Base-by-base conservation (phyloP, 1,140 invertebrate genomes). In the Geopemphigus sp. region DNA sequence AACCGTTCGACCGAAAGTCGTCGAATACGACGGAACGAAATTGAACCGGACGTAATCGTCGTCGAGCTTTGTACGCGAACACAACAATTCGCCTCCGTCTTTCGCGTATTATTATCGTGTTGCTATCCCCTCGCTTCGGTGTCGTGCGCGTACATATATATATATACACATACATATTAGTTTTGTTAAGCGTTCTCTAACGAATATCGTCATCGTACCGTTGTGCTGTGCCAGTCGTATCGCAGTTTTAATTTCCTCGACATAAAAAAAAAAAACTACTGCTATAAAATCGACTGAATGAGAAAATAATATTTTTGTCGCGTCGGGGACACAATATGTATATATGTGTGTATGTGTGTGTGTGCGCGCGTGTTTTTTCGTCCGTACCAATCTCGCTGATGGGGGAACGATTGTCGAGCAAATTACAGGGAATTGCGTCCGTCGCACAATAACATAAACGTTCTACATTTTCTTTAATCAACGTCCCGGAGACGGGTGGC, bases 351-450 rank as follows among this genome's bases (percentile, higher is more conserved):
- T 45, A 45, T 45, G n/a, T n/a, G n/a, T 8, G 32, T 8, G 32
- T 39, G 8, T 8, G 32, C 8, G 32, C 32, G 32, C 3, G 32
- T 39, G 32, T 39, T 39, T 39, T 39, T 39, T 78, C 59, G 57
- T 78, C 74, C 74, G 47, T 78, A 50, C 74, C 74, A 63, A 63
- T 78, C 74, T 26, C 57, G 24, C 57, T 63, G 74, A 78, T 63
- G 74, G 74, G 74, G 74, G 74, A 78, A 78, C 57, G 74, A 78
- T 63, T 78, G 74, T 78, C 74, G 74, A 78, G 74, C 74, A 78
- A 78, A 78, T 78, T 78, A 78, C 24, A 78, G 74, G 74, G 74
- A 78, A 76, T 61, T 22, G 73, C 56, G 73, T 61, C 54, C 54
- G 73, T 47, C 29, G 73, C 56, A 76, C 73, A 76, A 76, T 76